Base-by-base conservation (phyloP, 2,888 invertebrate genomes). In the Cancer borealis region DNA sequence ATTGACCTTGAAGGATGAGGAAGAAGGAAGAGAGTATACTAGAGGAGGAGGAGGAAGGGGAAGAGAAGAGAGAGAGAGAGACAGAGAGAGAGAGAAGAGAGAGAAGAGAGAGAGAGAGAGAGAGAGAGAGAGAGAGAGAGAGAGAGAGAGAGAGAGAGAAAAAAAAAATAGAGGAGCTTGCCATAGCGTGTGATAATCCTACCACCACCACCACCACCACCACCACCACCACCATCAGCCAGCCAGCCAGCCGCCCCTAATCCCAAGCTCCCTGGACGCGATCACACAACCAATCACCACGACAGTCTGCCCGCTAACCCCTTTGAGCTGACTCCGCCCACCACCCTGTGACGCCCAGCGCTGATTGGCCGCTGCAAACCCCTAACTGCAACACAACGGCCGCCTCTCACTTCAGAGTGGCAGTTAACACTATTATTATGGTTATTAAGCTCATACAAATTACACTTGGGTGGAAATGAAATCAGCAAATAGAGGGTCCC, bases 391-490 rank as follows among this genome's bases (percentile, higher is more conserved):
- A 93, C 88, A 93, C 93, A 95, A 95, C 88, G 91, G 89, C 90
- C 54, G 79, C 88, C 92, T 66, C 54, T 30, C 87, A 79, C 73
- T 17, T 66, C 91, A 30, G 92, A 95, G 93, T 95, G 95, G 92
- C 95, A 93, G 95, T 95, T 95, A 95, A 95, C 88, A 91, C 93
- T 91, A 91, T 95, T 95, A 95, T 93, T 95, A 95, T 92, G 93
- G 95, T 95, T 93, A 95, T 95, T 95, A 93, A 92, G 91, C 87
- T 88, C 91, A 89, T 93, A 93, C 88, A 93, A 95, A 93, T 95
- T 91, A 95, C 95, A 95, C 95, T 88, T 46, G 89, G 92, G 39
- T 92, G 90, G 92, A 93, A 95, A 93, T 93, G 90, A 93, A 95
- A 93, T 93, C 93, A 93, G 87, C 92, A 92, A 90, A 47, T 88